Evolutionary conservation across 1,140 invertebrate genomes (phyloP), one percentile per base, ranked within the genome.

Genomic region (Brachionus sp.): DNA sequence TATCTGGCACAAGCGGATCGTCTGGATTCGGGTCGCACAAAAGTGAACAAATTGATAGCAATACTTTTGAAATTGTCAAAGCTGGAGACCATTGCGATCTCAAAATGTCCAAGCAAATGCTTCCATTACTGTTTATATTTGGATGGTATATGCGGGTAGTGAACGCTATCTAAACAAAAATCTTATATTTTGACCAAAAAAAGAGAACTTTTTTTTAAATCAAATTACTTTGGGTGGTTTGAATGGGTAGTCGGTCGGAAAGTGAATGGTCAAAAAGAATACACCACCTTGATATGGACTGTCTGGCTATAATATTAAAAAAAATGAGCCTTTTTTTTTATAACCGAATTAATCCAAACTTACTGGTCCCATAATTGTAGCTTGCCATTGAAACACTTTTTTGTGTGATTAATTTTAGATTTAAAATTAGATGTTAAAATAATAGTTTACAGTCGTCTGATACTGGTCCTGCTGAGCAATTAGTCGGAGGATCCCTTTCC

Each of bases 71-170:
- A 92, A 98, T 98, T 90, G 97, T 98, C 89, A 98, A 92, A 89
- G 97, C 97, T 87, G 97, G 96, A 87, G 96, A 98, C 97, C 97
- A 98, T 89, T 98, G 95, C 91, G 95, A 94, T 91, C 95, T 93
- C 91, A 98, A 92, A 91, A 98, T 98, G 91, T 98, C 97, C 90
- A 98, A 92, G 92, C 97, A 98, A 92, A 98, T 98, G 91, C 94
- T 96, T 92, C 97, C 97, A 93, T 98, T 98, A 92, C 95, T 97
- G 93, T 98, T 98, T 91, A 98, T 98, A 92, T 99, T 99, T 88
- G 97, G 97, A 92, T 98, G 97, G 92, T 98, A 99, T 90, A 99
- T 98, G 92, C 95, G 94, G 90, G 97, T 99, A 90, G 96, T 98
- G 91, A 99, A 98, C 90, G 95, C 94, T 90, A 98, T 95, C 92